Percentiles rank a stretch among this genome's conserved stretches.
These are phyloP conservation scores for Chrosomus eos DNA, from an alignment of 2,797 vertebrate species.

Conservation along the genomic window DNA sequence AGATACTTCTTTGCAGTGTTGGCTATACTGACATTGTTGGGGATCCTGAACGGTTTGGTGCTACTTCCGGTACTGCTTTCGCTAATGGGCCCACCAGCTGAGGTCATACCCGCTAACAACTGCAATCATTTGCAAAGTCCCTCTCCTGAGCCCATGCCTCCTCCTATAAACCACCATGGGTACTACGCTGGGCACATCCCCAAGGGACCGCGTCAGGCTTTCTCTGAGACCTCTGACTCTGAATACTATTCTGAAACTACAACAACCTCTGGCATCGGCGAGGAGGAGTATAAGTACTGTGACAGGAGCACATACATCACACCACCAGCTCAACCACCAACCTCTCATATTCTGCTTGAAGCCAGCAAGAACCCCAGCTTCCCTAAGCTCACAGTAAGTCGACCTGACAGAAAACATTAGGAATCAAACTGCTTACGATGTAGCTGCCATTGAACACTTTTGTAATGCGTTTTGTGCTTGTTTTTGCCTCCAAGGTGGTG, in stretches of 20 bases:
- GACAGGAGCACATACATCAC: constrained; percentile 77
- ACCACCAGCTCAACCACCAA: constrained; percentile 66
- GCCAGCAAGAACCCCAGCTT: constrained; percentile 87
- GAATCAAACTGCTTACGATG: neutral
- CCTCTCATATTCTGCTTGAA: constrained; percentile 82
- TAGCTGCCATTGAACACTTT: neutral
- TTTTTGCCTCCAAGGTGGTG: constrained; percentile 80
- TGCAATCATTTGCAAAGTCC: constrained; percentile 73
- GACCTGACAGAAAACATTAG: neutral
- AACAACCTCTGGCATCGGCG: constrained; percentile 76
- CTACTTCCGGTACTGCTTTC: constrained; percentile 94
- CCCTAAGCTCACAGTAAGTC: constrained; percentile 80
- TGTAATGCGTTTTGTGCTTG: constrained; percentile 14
- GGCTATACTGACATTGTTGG: constrained; percentile 91
- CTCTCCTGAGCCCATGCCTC: constrained; percentile 76
- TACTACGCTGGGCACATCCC: constrained; percentile 76
- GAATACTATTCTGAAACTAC: constrained; percentile 85
- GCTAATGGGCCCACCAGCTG: constrained; percentile 90
- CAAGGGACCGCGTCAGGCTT: constrained; percentile 70
- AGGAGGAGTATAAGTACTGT: constrained; percentile 82
- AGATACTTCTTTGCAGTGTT: constrained; percentile 98
- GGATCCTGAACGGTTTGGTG: constrained; percentile 93
- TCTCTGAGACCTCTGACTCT: constrained; percentile 80
- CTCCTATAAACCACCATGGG: constrained; percentile 79
- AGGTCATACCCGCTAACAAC: constrained; percentile 79